Percentiles rank a stretch among this genome's conserved stretches.
Evolutionary conservation across 1,140 invertebrate genomes (phyloP).

Genomic region (Eueides isabella): DNA sequence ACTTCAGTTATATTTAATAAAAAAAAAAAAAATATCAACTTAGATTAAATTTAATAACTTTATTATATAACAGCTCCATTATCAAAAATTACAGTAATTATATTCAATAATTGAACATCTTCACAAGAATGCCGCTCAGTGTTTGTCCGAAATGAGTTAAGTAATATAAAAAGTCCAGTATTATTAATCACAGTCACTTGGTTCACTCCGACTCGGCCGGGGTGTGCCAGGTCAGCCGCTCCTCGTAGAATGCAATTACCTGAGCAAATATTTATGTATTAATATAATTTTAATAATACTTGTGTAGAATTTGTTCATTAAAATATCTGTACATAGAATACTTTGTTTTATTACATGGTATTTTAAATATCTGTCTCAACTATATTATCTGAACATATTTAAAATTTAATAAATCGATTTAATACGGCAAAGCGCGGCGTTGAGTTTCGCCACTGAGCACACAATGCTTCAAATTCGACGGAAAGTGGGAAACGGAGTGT

Average conservation of each 20-base stretch:
- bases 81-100: background rate
- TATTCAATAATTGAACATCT: background rate
- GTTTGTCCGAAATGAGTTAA: background rate
- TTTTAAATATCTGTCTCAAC: no score
- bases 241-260: conserved; percentile 98
- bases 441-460: no score
- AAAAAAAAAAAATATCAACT: background rate
- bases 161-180: conserved; percentile 10
- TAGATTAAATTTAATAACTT: background rate
- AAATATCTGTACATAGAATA: background rate
- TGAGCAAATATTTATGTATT: conserved; percentile 34
- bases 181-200: background rate
- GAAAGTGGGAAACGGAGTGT: no score
- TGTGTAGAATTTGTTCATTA: background rate
- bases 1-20: background rate
- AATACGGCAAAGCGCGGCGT: no score
- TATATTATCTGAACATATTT: no score
- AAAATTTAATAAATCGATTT: no score
- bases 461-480: no score
- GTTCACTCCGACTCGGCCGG: conserved; percentile 87
- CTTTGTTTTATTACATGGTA: background rate
- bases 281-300: background rate
- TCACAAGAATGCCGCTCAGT: background rate
- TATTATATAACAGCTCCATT: background rate
- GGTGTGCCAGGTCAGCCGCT: conserved; percentile 95